Base-by-base conservation (phyloP, 2,888 invertebrate species). In the Sesamia inferens region DNA sequence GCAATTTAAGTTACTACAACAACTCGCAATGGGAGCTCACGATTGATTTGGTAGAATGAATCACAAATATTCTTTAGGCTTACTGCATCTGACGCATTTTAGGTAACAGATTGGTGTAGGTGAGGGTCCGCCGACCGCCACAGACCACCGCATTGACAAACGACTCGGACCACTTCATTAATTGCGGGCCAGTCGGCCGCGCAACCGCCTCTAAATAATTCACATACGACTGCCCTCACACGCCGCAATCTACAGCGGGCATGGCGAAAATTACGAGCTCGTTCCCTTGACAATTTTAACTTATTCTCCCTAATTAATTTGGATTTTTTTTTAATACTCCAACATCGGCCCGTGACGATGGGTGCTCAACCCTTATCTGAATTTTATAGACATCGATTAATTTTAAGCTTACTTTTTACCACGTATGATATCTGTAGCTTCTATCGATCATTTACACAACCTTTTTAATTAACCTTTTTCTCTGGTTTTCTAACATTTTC, bases 161-260 rank as follows among this genome's bases (percentile, higher is more conserved):
- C 94, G 94, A 92, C 93, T 93, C 87, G 91, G 91, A 91, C 92
- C 92, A 94, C 93, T 95, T 94, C 94, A 95, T 95, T 96, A 96
- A 95, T 95, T 94, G 94, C 90, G 93, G 92, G 90, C 91, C 92
- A 92, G 90, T 93, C 92, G 92, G 89, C 92, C 92, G 90, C 90
- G 90, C 91, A 89, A 91, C 94, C 93, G 91, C 92, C 92, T 94
- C 93, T 95, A 93, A 95, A 96, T 96, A 95, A 95, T 95, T 94
- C 93, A 93, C 94, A 92, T 91, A 91, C 91, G 91, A 90, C 89
- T 90, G 90, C 89, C 89, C 90, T 91, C 89, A 88, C 90, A 88
- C 89, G 85, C 89, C 89, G 89, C 90, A 92, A 91, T 91, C 90
- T 91, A 91, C 89, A 88, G 84, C 88, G 89, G 88, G 89, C 90